phyloP scores from a whole-genome alignment of 2,113 vertebrate species.

The Manacus vitellinus region DNA sequence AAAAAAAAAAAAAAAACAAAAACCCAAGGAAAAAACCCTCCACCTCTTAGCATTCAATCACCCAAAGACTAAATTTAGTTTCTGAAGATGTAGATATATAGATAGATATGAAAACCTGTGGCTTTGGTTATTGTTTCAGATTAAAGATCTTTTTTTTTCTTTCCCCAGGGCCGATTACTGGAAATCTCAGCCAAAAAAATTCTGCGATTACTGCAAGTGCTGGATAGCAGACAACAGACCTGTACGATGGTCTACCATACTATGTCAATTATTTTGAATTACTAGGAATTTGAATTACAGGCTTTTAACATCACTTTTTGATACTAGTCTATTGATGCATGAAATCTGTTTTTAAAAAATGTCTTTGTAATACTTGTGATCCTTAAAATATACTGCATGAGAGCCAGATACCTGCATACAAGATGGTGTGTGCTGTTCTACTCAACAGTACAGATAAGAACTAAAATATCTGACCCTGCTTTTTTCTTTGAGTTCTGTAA shows the following conservation, averaged over 20 bases:
- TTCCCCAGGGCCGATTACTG: constrained; percentile 95
- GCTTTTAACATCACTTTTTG: background rate
- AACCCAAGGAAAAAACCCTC: background rate
- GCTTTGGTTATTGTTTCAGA: constrained; percentile 7
- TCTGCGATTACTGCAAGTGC: constrained; percentile 98
- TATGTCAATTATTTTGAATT: constrained; percentile 1
- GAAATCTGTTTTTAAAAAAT: background rate
- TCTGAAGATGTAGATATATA: background rate
- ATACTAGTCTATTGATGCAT: background rate
- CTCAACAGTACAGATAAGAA: background rate
- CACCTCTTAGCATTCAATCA: background rate
- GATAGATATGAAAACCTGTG: background rate
- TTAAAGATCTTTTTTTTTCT: background rate
- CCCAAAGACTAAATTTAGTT: background rate
- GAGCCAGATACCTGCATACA: background rate
- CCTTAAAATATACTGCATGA: background rate
- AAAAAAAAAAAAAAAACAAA: background rate
- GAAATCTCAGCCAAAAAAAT: constrained; percentile 99
- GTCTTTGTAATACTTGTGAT: background rate
- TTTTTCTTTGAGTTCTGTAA: background rate
- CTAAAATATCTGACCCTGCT: background rate
- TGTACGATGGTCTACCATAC: constrained; percentile 76
- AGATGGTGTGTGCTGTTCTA: background rate
- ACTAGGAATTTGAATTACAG: background rate
- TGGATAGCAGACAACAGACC: constrained; percentile 99